These are phyloP conservation scores for Eumeta japonica DNA, from an alignment of 1,140 invertebrate genomes.

Conservation along the genomic window DNA sequence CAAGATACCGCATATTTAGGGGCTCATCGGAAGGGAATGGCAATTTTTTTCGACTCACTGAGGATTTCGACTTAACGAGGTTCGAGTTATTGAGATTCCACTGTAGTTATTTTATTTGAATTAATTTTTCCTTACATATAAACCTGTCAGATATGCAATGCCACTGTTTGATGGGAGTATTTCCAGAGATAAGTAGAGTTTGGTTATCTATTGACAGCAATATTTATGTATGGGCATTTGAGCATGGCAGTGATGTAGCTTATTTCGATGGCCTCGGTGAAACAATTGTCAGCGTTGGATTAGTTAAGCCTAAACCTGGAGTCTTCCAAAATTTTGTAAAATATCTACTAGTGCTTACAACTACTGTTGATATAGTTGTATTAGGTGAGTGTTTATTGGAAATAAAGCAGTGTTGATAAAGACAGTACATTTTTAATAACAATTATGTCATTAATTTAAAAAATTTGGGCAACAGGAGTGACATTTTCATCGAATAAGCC, in stretches of 20 bases:
- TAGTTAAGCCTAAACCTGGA: slow-evolving; percentile 81
- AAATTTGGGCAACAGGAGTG: slow-evolving; percentile 35
- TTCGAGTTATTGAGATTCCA: no score
- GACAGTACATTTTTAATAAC: not conserved
- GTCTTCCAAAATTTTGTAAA: slow-evolving; percentile 91
- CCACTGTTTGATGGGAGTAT: slow-evolving; percentile 93
- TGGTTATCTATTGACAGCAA: slow-evolving; percentile 98
- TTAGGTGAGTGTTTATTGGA: slow-evolving; percentile 78
- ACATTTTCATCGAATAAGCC: slow-evolving; percentile 52
- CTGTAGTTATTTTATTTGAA: no score
- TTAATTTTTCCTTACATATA: slow-evolving; percentile 12
- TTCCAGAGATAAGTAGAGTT: slow-evolving; percentile 92
- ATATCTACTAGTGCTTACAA: slow-evolving; percentile 87
- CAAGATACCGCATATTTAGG: no score
- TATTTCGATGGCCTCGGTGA: slow-evolving; percentile 92
- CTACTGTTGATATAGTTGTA: slow-evolving; percentile 89
- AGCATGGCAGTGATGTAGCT: slow-evolving; percentile 85
- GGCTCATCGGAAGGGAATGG: no score
- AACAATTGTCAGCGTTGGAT: slow-evolving; percentile 83
- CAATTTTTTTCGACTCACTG: no score
- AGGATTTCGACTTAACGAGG: no score
- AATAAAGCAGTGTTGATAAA: not conserved
- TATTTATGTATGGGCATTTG: slow-evolving; percentile 95
- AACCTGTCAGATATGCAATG: slow-evolving; percentile 79
- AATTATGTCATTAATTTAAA: not conserved